phyloP scores from a whole-genome alignment of 1,140 invertebrate genomes.

The Nylanderia fulva region DNA sequence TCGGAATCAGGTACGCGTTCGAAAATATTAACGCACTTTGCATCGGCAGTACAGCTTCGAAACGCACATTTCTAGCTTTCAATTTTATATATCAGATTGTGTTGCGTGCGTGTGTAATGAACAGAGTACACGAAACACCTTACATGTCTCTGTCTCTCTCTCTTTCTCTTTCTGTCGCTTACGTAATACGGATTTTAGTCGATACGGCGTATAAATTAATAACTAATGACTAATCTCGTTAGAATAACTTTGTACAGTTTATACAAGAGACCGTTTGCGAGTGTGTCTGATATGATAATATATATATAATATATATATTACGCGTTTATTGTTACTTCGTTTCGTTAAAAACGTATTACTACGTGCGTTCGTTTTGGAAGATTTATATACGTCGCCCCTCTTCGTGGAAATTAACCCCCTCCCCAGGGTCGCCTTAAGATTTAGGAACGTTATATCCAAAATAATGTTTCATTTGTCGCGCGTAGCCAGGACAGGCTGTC shows the following conservation, averaged over 20 bases:
- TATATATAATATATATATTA: conserved; percentile 60
- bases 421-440: conserved; percentile 69
- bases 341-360: conserved; percentile 40
- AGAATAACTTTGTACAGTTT: conserved; percentile 81
- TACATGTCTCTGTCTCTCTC: too few species aligned
- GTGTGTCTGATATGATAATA: conserved; percentile 83
- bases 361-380: conserved; percentile 74
- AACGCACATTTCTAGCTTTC: conserved; percentile 42
- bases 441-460: conserved; percentile 84
- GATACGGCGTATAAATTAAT: conserved; percentile 64
- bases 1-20: conserved; percentile 40
- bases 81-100: conserved; percentile 6
- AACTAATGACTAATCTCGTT: conserved; percentile 81
- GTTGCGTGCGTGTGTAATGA: conserved; percentile 4
- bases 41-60: conserved; percentile 24
- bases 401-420: conserved; percentile 65
- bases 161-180: too few species aligned
- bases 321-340: conserved; percentile 63
- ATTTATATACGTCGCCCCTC: conserved; percentile 74
- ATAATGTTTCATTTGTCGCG: conserved; percentile 77
- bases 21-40: conserved; percentile 28
- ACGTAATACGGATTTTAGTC: conserved; percentile 31
- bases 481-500: conserved; percentile 59
- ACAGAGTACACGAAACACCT: conserved; percentile 32
- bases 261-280: conserved; percentile 79